A percentile compares a stretch with the other conserved stretches of the same genome.
These are phyloP conservation scores for Thera obeliscata DNA, from an alignment of 2,888 invertebrate species.

Conservation along the genomic window DNA sequence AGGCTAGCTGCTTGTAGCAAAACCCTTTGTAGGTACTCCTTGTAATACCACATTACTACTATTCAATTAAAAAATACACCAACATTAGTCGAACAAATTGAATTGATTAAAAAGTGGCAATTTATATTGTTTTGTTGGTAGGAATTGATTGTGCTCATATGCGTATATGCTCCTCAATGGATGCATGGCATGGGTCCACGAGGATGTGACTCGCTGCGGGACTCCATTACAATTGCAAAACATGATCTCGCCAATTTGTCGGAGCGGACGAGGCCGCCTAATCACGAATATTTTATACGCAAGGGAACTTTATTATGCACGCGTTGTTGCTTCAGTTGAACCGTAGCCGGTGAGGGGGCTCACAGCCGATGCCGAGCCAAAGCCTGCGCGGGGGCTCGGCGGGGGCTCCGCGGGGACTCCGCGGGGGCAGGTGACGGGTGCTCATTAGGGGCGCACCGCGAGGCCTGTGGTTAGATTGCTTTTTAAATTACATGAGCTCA, in stretches of 20 bases:
- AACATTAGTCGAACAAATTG: too few relatives aligned
- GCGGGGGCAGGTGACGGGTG: background rate
- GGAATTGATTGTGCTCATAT: too few relatives aligned
- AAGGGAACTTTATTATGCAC: constrained; percentile 28
- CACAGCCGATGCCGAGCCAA: background rate
- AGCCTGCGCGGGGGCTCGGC: background rate
- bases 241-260: constrained; percentile 36
- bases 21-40: too few relatives aligned
- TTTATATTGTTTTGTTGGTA: too few relatives aligned
- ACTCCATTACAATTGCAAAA: constrained; percentile 37
- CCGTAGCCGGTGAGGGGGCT: background rate
- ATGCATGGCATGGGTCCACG: background rate
- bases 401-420: too few relatives aligned
- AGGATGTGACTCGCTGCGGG: background rate
- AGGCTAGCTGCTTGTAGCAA: too few relatives aligned
- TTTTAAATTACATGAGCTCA: background rate
- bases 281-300: constrained; percentile 35
- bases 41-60: too few relatives aligned
- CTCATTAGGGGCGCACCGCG: constrained; percentile 22
- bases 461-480: background rate
- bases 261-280: constrained; percentile 10
- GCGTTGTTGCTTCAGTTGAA: constrained; percentile 3
- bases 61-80: too few relatives aligned
- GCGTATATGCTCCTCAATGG: background rate
- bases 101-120: too few relatives aligned